Percentiles rank a stretch among this genome's conserved stretches.
These are phyloP conservation scores for Saguinus midas DNA, from an alignment of 2,113 vertebrate genomes.

Conservation along the genomic window DNA sequence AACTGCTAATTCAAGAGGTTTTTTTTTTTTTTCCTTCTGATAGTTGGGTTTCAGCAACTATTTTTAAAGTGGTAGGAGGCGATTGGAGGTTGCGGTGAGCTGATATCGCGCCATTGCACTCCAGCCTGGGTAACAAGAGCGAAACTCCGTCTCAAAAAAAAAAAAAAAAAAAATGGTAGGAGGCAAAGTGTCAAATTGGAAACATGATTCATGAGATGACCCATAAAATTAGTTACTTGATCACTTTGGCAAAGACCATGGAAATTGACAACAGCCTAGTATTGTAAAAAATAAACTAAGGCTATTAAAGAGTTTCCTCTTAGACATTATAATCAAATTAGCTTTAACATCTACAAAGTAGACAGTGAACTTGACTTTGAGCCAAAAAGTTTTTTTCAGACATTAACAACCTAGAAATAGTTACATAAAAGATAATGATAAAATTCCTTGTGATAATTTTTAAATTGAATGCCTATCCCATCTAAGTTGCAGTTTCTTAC, in stretches of 20 bases:
- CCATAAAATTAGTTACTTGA: conserved; percentile 47
- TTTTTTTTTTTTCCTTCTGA: not conserved
- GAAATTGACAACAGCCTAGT: conserved; percentile 37
- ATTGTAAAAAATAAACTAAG: not conserved
- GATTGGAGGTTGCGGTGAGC: no score
- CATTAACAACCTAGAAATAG: conserved; percentile 4
- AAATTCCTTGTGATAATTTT: not conserved
- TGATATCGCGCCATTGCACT: no score
- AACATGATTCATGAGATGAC: conserved; percentile 10
- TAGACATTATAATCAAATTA: not conserved
- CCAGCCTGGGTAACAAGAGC: no score
- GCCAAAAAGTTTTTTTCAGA: conserved; percentile 8
- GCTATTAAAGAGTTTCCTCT: not conserved
- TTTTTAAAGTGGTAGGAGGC: conserved; percentile 26
- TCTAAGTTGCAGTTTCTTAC: not conserved
- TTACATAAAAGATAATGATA: not conserved
- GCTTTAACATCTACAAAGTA: not conserved
- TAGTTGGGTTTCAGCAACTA: conserved; percentile 11
- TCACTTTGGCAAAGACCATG: conserved; percentile 39
- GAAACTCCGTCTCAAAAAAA: no score
- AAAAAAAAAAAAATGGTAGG: not conserved
- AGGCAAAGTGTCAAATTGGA: conserved; percentile 38
- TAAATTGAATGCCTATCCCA: not conserved
- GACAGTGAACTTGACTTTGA: not conserved
- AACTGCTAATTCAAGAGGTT: conserved; percentile 19